phyloP scores from a whole-genome alignment of 1,140 invertebrate genomes.

The Diorhabda elongata region DNA sequence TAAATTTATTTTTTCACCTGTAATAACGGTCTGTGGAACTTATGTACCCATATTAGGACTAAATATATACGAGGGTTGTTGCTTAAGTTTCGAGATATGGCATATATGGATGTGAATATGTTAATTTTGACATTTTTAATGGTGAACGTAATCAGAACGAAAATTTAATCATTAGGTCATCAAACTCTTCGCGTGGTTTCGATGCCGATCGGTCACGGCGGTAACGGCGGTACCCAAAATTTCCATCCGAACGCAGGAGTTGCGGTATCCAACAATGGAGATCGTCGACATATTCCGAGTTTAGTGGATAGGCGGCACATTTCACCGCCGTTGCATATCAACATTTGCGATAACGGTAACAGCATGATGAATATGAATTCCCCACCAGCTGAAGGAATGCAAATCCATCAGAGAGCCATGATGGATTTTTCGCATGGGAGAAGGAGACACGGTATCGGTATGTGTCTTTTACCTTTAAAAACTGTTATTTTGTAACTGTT shows the following conservation, averaged over 20 bases:
- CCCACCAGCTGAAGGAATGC: conserved; percentile 33
- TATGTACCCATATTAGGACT: too few relatives aligned
- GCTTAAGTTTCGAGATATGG: too few relatives aligned
- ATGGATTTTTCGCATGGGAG: conserved; percentile 42
- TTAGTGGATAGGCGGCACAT: conserved; percentile 44
- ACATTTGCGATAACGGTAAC: conserved; percentile 43
- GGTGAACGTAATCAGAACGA: too few relatives aligned
- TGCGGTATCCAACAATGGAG: conserved; percentile 14
- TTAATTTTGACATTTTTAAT: too few relatives aligned
- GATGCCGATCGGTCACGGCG: background rate
- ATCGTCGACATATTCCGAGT: conserved; percentile 29
- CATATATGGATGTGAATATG: too few relatives aligned
- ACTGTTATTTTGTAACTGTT: too few relatives aligned
- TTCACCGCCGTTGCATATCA: conserved; percentile 45
- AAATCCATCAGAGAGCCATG: conserved; percentile 35
- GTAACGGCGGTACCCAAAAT: background rate
- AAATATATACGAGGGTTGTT: too few relatives aligned
- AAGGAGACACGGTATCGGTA: conserved; percentile 43
- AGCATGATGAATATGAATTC: conserved; percentile 28
- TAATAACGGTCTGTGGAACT: too few relatives aligned
- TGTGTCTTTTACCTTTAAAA: conserved; percentile 8
- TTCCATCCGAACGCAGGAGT: background rate
- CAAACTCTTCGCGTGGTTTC: conserved; percentile 1
- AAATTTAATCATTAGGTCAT: background rate
- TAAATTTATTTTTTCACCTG: too few relatives aligned